Evolutionary conservation across 2,888 invertebrate species (phyloP), one percentile per base, ranked within the genome.

Genomic region (Autographa pulchrina): DNA sequence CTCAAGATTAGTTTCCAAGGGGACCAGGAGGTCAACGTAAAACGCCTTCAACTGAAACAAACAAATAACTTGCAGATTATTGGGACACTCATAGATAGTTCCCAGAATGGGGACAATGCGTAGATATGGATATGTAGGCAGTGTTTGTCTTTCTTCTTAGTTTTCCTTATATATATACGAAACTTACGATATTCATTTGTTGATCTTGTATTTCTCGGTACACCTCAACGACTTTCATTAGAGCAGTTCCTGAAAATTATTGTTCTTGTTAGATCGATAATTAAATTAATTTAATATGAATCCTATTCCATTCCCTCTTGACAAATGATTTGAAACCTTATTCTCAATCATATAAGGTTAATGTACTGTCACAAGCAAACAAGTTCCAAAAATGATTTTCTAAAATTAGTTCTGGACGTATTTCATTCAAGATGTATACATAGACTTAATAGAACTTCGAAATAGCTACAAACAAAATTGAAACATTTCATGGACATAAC

Each of bases 121-220:
- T 6, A n/a, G n/a, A n/a, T 25, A 75, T 64, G 75, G 67, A 80
- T 77, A 78, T 77, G 16, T 59, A 78, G 38, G 38, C 32, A 48
- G 64, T 62, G 56, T 54, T 25, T 77, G 59, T 58, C 41, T 72
- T 75, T 72, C 13, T 69, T 75, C 54, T 48, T 65, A 77, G 35
- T 80, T 74, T 77, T 68, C 65, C 70, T 83, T 72, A 72, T 48
- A 11, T 48, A 20, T 72, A 68, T 72, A 74, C 70, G 70, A 56
- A 70, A 97, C 98, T 98, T 96, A 99, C 99, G 90, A 98, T 98
- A 91, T 98, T 98, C 97, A 98, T 98, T 94, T 99, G 98, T 92
- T 99, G 98, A 83, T 98, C 98, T 96, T 99, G 99, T 81, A 99
- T 98, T 93, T 99, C 98, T 91, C 98, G 98, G 94, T 98, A 98